phyloP scores from a whole-genome alignment of 37 sponge, comb jelly and placozoan genomes.

The Chondrilla cf. caribensis region DNA sequence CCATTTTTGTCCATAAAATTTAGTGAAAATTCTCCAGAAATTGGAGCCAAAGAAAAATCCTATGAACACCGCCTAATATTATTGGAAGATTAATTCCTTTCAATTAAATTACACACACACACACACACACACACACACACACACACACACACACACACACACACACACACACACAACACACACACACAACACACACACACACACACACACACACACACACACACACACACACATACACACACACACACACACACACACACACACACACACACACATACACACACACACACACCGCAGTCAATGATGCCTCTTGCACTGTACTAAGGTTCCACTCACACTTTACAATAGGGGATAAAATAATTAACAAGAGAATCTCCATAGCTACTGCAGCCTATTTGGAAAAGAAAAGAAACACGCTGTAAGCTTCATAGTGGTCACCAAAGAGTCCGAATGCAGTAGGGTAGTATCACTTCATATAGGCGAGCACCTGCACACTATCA shows the following conservation, averaged over 20 bases:
- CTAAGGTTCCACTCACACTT: slow-evolving; percentile 35
- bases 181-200: too few species aligned
- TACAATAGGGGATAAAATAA: slow-evolving; percentile 2
- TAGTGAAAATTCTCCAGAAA: slow-evolving; percentile 45
- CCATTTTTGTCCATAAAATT: slow-evolving; percentile 49
- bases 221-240: too few species aligned
- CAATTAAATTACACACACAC: too few species aligned
- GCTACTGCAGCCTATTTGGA: slow-evolving; percentile 23
- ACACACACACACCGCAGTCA: slow-evolving; percentile 13
- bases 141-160: too few species aligned
- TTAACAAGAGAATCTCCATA: slow-evolving; percentile 29
- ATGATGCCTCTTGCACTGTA: background rate
- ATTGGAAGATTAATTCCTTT: too few species aligned
- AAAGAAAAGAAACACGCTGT: background rate
- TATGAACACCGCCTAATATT: slow-evolving; percentile 72
- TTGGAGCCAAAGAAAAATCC: slow-evolving; percentile 64
- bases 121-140: too few species aligned
- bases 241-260: background rate
- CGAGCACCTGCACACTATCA: too few species aligned
- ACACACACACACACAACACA: too few species aligned
- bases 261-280: background rate
- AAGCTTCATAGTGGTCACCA: too few species aligned
- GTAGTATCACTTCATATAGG: too few species aligned
- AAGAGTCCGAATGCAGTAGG: too few species aligned
- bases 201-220: too few species aligned